Conservation (phyloP, 2,113 vertebrate genomes). For the Tapirus terrestris region DNA sequence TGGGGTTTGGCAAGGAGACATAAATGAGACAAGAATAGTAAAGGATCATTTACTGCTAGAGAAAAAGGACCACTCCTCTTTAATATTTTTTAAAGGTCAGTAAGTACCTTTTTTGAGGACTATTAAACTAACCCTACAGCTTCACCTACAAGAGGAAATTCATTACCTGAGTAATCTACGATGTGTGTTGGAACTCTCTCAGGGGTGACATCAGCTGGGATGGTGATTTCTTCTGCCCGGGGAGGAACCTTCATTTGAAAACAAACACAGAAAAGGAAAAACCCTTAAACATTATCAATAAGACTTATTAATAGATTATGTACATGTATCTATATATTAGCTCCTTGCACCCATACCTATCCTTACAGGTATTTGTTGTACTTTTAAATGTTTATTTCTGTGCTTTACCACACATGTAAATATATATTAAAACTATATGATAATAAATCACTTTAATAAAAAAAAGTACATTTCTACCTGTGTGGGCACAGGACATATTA, state of each 20-base stretch:
- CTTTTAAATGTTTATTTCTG: conserved; percentile 49
- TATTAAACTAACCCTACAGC: background rate
- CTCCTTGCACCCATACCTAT: background rate
- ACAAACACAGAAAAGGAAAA: conserved; percentile 70
- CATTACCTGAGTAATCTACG: conserved; percentile 97
- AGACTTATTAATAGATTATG: background rate
- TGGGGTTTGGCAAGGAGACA: background rate
- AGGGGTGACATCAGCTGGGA: conserved; percentile 98
- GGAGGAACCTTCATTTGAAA: conserved; percentile 92
- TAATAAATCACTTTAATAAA: background rate
- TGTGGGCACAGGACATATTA: background rate
- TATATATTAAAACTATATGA: background rate
- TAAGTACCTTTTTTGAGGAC: background rate
- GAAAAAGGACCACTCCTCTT: background rate
- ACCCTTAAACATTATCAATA: conserved; percentile 19
- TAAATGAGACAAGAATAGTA: background rate
- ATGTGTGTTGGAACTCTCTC: conserved; percentile 99
- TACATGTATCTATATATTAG: conserved; percentile 22
- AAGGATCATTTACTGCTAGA: background rate
- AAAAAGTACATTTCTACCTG: background rate
- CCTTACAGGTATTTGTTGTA: background rate
- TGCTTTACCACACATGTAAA: conserved; percentile 28
- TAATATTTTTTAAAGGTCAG: conserved; percentile 8
- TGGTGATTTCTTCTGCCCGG: conserved; percentile 98
- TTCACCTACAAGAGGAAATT: background rate